phyloP scores from a whole-genome alignment of 1,140 invertebrate species.

The Diachasma alloeum region DNA sequence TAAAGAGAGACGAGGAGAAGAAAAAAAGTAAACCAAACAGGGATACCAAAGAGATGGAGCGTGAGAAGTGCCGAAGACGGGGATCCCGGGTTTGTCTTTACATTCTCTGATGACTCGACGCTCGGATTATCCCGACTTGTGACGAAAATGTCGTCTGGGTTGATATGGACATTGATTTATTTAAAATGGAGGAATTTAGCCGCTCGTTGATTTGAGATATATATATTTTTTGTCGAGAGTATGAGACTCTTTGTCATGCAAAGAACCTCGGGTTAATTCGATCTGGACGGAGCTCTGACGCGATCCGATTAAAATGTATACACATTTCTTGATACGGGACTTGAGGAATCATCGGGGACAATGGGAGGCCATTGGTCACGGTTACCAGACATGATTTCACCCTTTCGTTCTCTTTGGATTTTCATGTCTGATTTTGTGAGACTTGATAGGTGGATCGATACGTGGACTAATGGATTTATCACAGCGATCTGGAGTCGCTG shows the following conservation, averaged over 20 bases:
- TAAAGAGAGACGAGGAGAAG: constrained; percentile 19
- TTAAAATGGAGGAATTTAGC: not conserved
- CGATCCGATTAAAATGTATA: constrained; percentile 7
- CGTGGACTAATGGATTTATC: constrained; percentile 50
- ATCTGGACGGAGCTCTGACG: constrained; percentile 7
- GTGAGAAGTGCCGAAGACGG: constrained; percentile 35
- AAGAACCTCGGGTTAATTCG: not conserved
- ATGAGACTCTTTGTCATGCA: not conserved
- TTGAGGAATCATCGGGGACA: not conserved
- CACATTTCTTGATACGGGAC: not conserved
- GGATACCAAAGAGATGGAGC: constrained; percentile 35
- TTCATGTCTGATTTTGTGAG: constrained; percentile 4
- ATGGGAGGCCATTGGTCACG: constrained; percentile 15
- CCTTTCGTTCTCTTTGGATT: not conserved
- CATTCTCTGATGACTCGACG: constrained; percentile 43
- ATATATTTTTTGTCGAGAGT: not conserved
- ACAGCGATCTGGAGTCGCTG: constrained; percentile 19
- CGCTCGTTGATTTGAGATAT: not conserved
- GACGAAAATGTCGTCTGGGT: constrained; percentile 15
- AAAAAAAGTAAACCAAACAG: constrained; percentile 32
- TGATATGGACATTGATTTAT: constrained; percentile 3
- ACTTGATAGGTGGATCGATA: constrained; percentile 28
- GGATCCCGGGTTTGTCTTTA: constrained; percentile 54
- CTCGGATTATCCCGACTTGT: constrained; percentile 25
- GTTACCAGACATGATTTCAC: not conserved